These are phyloP conservation scores for Iguana delicatissima DNA, from an alignment of 2,797 vertebrate species.

Conservation along the genomic window DNA sequence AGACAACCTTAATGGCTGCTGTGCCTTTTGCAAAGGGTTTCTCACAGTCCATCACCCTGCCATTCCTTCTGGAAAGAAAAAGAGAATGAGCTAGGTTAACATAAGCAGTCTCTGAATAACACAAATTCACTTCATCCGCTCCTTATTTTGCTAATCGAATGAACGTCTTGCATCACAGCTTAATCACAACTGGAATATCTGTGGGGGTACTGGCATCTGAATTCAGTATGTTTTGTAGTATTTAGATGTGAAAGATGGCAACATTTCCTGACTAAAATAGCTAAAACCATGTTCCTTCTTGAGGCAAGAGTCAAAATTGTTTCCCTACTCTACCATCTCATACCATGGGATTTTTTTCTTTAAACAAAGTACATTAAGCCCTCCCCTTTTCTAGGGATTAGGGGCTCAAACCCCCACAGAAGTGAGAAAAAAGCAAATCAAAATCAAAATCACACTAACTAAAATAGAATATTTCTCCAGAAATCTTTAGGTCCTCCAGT, in stretches of 20 bases:
- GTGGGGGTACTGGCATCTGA: conserved; percentile 21
- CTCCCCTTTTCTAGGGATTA: too few relatives aligned
- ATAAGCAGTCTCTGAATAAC: conserved; percentile 46
- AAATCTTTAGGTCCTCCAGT: too few relatives aligned
- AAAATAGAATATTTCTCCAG: too few relatives aligned
- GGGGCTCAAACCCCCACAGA: too few relatives aligned
- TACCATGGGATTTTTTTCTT: too few relatives aligned
- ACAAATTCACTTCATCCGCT: background rate
- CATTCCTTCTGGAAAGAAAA: conserved; percentile 30
- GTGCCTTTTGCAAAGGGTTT: conserved; percentile 33
- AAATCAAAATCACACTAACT: too few relatives aligned
- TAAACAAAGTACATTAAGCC: too few relatives aligned
- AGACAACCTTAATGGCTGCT: background rate
- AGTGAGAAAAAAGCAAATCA: too few relatives aligned
- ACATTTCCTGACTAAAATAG: background rate
- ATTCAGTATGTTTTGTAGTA: background rate
- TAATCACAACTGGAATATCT: conserved; percentile 49
- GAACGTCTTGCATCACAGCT: conserved; percentile 45
- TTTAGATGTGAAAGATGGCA: too few relatives aligned
- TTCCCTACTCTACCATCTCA: too few relatives aligned
- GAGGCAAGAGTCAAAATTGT: too few relatives aligned
- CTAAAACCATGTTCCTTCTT: too few relatives aligned
- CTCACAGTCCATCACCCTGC: conserved; percentile 42
- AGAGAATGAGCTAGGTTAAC: background rate
- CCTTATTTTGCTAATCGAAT: conserved; percentile 23